These are phyloP conservation scores for Archivesica marissinica DNA, from an alignment of 1,140 invertebrate genomes.

Conservation along the genomic window DNA sequence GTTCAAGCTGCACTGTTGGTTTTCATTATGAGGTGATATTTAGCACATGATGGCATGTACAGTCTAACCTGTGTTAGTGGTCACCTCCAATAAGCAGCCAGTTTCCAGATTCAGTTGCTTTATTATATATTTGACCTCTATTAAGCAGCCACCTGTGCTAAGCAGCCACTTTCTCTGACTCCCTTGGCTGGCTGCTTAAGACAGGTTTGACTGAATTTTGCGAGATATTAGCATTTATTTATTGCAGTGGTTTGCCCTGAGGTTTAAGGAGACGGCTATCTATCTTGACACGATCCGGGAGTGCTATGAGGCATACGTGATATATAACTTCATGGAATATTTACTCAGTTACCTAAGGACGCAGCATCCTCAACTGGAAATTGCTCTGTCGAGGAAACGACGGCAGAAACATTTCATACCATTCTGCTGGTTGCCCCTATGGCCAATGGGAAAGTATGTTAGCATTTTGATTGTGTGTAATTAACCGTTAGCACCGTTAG, in stretches of 20 bases:
- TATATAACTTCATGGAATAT: constrained; percentile 99
- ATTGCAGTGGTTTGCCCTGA: constrained; percentile 87
- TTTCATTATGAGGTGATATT: too few relatives aligned
- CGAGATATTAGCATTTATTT: too few relatives aligned
- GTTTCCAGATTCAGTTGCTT: too few relatives aligned
- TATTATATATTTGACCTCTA: too few relatives aligned
- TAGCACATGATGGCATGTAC: too few relatives aligned
- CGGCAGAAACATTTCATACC: constrained; percentile 85
- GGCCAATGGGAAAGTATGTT: constrained; percentile 92
- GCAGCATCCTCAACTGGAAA: constrained; percentile 90
- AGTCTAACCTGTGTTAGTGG: too few relatives aligned
- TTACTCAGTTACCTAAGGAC: constrained; percentile 93
- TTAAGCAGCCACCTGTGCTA: too few relatives aligned
- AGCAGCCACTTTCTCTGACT: too few relatives aligned
- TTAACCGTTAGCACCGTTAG: background rate
- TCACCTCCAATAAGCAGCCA: too few relatives aligned
- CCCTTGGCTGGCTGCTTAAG: too few relatives aligned
- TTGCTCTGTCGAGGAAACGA: constrained; percentile 91
- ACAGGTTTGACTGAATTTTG: too few relatives aligned
- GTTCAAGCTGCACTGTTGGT: too few relatives aligned
- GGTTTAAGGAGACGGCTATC: constrained; percentile 92
- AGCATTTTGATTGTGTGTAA: background rate
- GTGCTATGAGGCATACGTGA: constrained; percentile 98
- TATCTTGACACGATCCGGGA: constrained; percentile 96
- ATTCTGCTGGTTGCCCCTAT: constrained; percentile 88